These are phyloP conservation scores for Tipula vernalis DNA, from an alignment of 2,888 invertebrate species.

Conservation along the genomic window DNA sequence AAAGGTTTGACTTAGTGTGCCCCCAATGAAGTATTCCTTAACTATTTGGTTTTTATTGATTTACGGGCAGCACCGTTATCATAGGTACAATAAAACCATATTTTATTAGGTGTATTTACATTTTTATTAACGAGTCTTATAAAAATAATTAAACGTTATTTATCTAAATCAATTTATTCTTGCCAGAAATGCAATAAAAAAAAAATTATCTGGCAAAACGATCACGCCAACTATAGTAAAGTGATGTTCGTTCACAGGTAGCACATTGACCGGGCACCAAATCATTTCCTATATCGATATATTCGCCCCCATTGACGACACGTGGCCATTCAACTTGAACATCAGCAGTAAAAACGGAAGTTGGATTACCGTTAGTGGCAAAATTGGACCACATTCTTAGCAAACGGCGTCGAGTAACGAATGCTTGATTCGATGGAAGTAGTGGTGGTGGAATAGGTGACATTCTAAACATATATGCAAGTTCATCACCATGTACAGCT, in stretches of 20 bases:
- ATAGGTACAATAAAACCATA: too few species aligned
- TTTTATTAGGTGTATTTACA: too few species aligned
- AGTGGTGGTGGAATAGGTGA: slow-evolving; percentile 24
- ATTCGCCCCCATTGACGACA: slow-evolving; percentile 33
- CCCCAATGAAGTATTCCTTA: too few species aligned
- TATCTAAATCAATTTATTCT: neutral
- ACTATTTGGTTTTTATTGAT: too few species aligned
- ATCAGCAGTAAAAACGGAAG: neutral
- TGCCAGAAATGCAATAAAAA: neutral
- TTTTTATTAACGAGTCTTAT: too few species aligned
- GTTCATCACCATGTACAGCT: slow-evolving; percentile 34
- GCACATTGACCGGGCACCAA: slow-evolving; percentile 38
- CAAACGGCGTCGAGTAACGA: slow-evolving; percentile 32
- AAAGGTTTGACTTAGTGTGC: too few species aligned
- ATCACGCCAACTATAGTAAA: neutral
- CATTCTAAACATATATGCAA: slow-evolving; percentile 33
- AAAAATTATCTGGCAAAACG: neutral
- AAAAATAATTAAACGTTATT: too few species aligned
- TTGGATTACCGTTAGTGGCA: slow-evolving; percentile 33
- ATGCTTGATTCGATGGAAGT: slow-evolving; percentile 31
- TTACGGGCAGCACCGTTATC: too few species aligned
- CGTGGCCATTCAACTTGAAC: slow-evolving; percentile 33
- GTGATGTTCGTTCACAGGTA: slow-evolving; percentile 32
- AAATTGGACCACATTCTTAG: slow-evolving; percentile 41
- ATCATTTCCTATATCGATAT: slow-evolving; percentile 36